Conservation (phyloP, 2,888 invertebrate genomes). For the Ectobius pallidus region DNA sequence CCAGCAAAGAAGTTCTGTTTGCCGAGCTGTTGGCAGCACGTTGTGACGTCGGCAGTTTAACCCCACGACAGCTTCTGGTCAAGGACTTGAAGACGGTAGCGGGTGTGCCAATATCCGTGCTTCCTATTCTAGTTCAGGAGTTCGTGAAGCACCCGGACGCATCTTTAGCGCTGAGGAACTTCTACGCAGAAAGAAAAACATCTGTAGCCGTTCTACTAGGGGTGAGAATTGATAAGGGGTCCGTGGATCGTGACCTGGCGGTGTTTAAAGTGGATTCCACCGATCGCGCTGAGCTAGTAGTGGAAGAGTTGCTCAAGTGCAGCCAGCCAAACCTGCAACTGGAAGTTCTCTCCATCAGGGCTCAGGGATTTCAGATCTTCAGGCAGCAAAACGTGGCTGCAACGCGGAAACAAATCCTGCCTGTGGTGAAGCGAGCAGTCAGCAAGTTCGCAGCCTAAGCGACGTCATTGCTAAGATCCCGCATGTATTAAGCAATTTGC, state of each 20-base stretch:
- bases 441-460: too few relatives aligned
- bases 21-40: slow-evolving; percentile 8
- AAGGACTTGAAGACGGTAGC: slow-evolving; percentile 4
- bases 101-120: not conserved
- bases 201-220: not conserved
- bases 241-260: not conserved
- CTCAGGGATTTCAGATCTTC: too few relatives aligned
- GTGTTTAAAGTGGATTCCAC: too few relatives aligned
- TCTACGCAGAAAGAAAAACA: not conserved
- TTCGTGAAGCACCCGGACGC: not conserved
- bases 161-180: not conserved
- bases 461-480: too few relatives aligned
- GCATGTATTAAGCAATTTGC: too few relatives aligned
- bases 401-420: too few relatives aligned
- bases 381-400: too few relatives aligned
- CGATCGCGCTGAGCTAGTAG: too few relatives aligned
- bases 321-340: too few relatives aligned
- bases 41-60: not conserved
- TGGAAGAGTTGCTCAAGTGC: too few relatives aligned
- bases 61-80: not conserved
- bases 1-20: not conserved
- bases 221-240: not conserved
- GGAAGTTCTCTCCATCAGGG: too few relatives aligned
- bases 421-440: too few relatives aligned
- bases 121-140: slow-evolving; percentile 8